Base-by-base conservation (phyloP, 2,113 vertebrate species). In the Hepsetus odoe region DNA sequence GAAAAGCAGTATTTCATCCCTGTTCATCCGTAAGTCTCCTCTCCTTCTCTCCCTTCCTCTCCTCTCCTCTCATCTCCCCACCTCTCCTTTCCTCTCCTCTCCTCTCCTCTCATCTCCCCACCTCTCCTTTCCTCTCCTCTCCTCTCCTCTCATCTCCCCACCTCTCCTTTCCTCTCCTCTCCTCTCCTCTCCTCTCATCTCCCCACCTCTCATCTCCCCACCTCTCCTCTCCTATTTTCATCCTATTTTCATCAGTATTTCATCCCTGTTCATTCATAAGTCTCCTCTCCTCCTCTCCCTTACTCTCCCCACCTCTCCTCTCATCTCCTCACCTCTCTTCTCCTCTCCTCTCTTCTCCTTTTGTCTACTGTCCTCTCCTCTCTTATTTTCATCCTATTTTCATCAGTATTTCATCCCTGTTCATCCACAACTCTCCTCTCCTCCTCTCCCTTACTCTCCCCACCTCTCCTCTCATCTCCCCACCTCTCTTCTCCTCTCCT, bases 1-100 rank as follows among this genome's bases (percentile, higher is more conserved):
- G 97, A 98, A 71, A 99, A 99, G 86, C 97, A 99, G 84, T 93
- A 93, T 85, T 99, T 99, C 88, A 98, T 99, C 85, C 98, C 98
- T 1, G 99, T 99, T 81, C 94, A 95, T 28, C 97, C 96, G 98
- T 99, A 94, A 91, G 98, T 87, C 18, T 51, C 62, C 42, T 62
- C 64, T 18, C 56, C 28, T 49, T 22, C 40, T 32, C 72, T 56
- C 42, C 24, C 62, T 55, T 46, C 51, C 14, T 70, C 61, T 78
- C 76, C n/a, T 28, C 76, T 59, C 26, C 62, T 78, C 35, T 61
- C 38, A 3, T 49, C 33, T 38, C 38, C 26, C 38, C n/a, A 35
- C 42, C 58, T 18, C 24, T 24, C 38, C 16, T 30, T n/a, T 46
- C 61, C 26, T 55, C 35, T 69, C 42, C 28, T 14, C 33, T 30